phyloP scores from a whole-genome alignment of 2,113 vertebrate species.

The Oenanthe oenanthe region DNA sequence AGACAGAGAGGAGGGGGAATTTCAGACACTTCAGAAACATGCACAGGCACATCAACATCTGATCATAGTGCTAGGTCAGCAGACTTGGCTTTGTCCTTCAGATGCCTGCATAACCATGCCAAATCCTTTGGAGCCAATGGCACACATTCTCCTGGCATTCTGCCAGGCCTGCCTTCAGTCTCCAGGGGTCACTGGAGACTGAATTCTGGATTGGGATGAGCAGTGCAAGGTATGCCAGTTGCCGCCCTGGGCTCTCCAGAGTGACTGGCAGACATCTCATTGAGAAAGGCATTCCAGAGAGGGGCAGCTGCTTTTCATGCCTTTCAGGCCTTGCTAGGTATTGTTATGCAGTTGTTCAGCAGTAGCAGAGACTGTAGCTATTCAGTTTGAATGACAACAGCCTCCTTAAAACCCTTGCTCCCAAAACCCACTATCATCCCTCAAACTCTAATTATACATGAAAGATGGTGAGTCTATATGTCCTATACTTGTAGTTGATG shows the following conservation, averaged over 20 bases:
- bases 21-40: background rate
- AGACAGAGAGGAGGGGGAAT: background rate
- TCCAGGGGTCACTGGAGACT: background rate
- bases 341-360: background rate
- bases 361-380: background rate
- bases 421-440: background rate
- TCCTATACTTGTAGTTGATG: rapidly evolving
- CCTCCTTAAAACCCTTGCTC: background rate
- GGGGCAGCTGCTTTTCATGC: background rate
- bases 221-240: background rate
- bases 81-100: background rate
- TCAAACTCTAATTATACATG: background rate
- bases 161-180: background rate
- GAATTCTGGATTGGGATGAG: background rate
- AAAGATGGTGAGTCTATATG: background rate
- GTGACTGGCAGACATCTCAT: background rate
- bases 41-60: background rate
- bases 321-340: background rate
- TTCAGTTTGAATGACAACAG: background rate
- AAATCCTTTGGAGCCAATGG: background rate
- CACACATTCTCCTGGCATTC: background rate
- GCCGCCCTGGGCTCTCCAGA: background rate
- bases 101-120: background rate
- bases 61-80: background rate
- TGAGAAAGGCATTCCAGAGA: background rate